phyloP scores from a whole-genome alignment of 1,140 invertebrate species.

The Stenopsyche tienmushanensis region DNA sequence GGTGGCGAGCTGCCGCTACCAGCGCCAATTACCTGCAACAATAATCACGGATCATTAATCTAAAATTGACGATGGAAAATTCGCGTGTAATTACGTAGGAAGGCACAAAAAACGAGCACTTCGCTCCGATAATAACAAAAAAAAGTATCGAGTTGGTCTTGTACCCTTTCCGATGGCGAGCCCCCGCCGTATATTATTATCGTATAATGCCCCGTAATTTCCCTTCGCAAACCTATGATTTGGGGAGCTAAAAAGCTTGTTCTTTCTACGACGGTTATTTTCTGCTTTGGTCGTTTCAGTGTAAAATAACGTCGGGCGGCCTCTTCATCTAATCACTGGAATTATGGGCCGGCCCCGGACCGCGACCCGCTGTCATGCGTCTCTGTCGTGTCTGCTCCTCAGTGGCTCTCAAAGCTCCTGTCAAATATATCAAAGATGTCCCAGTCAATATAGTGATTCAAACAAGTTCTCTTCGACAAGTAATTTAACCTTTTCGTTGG shows the following conservation, averaged over 20 bases:
- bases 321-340: conserved; percentile 34
- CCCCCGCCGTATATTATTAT: conserved; percentile 32
- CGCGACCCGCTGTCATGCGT: conserved; percentile 5
- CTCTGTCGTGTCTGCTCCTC: not conserved
- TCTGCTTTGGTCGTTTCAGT: conserved; percentile 35
- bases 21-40: conserved; percentile 20
- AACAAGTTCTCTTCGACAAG: too few species aligned
- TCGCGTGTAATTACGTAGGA: conserved; percentile 36
- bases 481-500: too few species aligned
- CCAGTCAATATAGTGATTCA: too few species aligned
- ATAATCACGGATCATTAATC: conserved; percentile 37
- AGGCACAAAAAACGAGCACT: conserved; percentile 17
- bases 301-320: conserved; percentile 33
- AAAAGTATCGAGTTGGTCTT: not conserved
- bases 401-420: not conserved
- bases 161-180: conserved; percentile 6
- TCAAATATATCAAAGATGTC: too few species aligned
- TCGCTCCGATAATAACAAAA: conserved; percentile 21
- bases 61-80: conserved; percentile 36
- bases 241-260: conserved; percentile 40
- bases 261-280: conserved; percentile 40
- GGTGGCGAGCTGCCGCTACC: conserved; percentile 16
- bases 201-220: conserved; percentile 38
- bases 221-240: conserved; percentile 34
- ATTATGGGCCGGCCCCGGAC: conserved; percentile 25